Evolutionary conservation across 2,888 invertebrate species (phyloP), one percentile per base, ranked within the genome.

Genomic region (Toxonevra muliebris): DNA sequence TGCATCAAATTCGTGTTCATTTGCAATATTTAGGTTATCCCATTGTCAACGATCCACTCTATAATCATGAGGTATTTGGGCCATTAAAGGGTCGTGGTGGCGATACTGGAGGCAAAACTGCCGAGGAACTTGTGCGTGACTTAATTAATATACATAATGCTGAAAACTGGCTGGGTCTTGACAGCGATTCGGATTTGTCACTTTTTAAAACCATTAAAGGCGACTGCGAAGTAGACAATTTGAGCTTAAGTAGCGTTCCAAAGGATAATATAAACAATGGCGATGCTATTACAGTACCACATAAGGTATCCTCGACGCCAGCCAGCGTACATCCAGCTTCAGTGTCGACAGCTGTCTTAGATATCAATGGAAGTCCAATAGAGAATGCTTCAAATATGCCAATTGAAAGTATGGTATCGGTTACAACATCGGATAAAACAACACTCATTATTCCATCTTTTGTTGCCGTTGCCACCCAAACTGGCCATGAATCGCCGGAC

Each of bases 1-100:
- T 98, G 92, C 99, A 99, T 85, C 99, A 99, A 87, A 99, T 99
- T 77, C 89, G 99, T 73, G 97, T 99, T 42, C 99, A 99, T 86
- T 89, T 98, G 72, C 99, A 99, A 86, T 99, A 94, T 86, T 88
- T 99, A 79, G 96, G 98, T 53, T 95, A 93, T 86, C 99, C 99
- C 13, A 98, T 99, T 64, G 93, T 97, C 9, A 98, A 98, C 84
- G 99, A 99, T 85, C 96, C 96, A 0, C 87, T 99, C 1, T 99
- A 99, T 88, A 99, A 98, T 86, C 95, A 96, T 85, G 90, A 92
- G 1, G 96, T 96, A 0, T 99, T 98, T 86, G 99, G 99, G 0
- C 96, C 96, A 0, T 88, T 92, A 66, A 94, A 96, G 76, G 97
- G 98, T 4, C 93, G 93, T 80, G 92, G 92, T 1, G 96, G 95